These are phyloP conservation scores for Idaea biselata DNA, from an alignment of 2,888 invertebrate genomes.

Conservation along the genomic window DNA sequence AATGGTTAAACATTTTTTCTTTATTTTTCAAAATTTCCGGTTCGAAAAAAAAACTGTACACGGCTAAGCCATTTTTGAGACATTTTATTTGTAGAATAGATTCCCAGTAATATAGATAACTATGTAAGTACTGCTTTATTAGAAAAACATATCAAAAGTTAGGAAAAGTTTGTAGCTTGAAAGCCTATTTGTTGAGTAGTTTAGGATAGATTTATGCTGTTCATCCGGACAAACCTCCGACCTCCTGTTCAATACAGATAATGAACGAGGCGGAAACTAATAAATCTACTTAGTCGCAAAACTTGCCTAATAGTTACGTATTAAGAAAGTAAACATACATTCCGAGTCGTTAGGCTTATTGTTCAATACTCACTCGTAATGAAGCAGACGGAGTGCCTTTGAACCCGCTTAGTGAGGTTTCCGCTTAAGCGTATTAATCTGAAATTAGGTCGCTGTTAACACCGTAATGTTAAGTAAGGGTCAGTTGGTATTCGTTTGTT, in stretches of 20 bases:
- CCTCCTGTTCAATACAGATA: constrained; percentile 69
- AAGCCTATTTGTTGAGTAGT: constrained; percentile 52
- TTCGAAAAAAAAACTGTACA: too few species aligned
- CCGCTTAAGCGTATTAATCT: constrained; percentile 79
- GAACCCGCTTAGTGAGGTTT: constrained; percentile 79
- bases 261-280: constrained; percentile 79
- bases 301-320: constrained; percentile 71
- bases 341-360: constrained; percentile 57
- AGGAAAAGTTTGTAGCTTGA: constrained; percentile 53
- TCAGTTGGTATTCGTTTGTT: constrained; percentile 66
- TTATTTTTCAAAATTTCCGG: too few species aligned
- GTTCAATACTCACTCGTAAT: constrained; percentile 42
- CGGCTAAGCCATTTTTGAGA: too few species aligned
- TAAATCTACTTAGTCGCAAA: constrained; percentile 76
- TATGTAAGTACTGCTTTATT: neutral
- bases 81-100: too few species aligned
- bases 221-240: constrained; percentile 43
- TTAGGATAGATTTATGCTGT: constrained; percentile 79
- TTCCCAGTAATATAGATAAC: constrained; percentile 9
- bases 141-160: constrained; percentile 50
- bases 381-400: constrained; percentile 59
- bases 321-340: constrained; percentile 63
- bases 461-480: constrained; percentile 66
- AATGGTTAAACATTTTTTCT: too few species aligned
- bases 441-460: constrained; percentile 78